phyloP scores from a whole-genome alignment of 2,888 invertebrate genomes.

The Aromia moschata region DNA sequence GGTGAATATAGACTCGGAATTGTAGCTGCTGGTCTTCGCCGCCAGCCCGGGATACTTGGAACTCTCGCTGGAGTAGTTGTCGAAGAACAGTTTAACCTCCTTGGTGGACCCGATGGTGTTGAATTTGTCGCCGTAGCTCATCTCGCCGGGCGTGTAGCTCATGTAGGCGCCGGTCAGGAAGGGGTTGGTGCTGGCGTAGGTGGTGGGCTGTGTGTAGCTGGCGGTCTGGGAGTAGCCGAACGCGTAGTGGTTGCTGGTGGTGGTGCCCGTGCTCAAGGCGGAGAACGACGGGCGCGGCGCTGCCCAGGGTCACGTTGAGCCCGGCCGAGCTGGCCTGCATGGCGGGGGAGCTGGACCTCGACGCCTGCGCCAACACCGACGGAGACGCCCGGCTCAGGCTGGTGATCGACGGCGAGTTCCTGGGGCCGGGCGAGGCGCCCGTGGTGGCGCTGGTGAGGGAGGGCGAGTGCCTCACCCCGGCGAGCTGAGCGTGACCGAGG shows the following conservation, averaged over 20 bases:
- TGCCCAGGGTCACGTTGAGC: constrained; percentile 70
- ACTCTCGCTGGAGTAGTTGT: constrained; percentile 53
- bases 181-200: constrained; percentile 69
- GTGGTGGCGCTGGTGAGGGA: constrained; percentile 41
- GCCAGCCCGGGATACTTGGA: constrained; percentile 52
- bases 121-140: constrained; percentile 55
- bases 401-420: constrained; percentile 57
- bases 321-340: constrained; percentile 70
- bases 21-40: constrained; percentile 47
- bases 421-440: constrained; percentile 44
- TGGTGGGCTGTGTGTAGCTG: constrained; percentile 54
- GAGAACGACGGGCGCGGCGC: constrained; percentile 59
- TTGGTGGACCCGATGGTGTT: constrained; percentile 59
- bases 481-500: constrained; percentile 52
- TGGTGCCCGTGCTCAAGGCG: constrained; percentile 53
- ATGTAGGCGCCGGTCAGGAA: constrained; percentile 66
- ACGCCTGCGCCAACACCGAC: constrained; percentile 52
- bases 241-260: constrained; percentile 23
- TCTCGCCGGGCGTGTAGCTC: constrained; percentile 56
- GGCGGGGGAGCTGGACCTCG: constrained; percentile 60
- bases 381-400: constrained; percentile 64
- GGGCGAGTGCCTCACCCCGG: constrained; percentile 49
- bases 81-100: constrained; percentile 54
- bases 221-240: constrained; percentile 43
- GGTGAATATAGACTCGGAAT: constrained; percentile 44